A percentile compares a stretch with the other conserved stretches of the same genome.
These are phyloP conservation scores for Mungos mungo DNA, from an alignment of 2,113 vertebrate genomes.

Conservation along the genomic window DNA sequence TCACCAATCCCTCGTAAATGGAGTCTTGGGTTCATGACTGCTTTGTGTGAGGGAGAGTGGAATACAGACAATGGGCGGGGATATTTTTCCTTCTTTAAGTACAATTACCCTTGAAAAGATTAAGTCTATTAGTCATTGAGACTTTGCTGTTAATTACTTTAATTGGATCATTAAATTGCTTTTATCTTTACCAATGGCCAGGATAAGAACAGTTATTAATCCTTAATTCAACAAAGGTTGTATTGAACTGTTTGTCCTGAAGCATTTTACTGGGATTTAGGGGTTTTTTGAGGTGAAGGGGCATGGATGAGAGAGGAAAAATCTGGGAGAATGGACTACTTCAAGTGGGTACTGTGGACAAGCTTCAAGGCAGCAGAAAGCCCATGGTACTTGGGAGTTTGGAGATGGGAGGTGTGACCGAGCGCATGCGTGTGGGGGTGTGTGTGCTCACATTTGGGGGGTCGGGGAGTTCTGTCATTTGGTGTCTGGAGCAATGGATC, in stretches of 20 bases:
- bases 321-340: background rate
- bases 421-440: no score
- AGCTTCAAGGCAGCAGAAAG: background rate
- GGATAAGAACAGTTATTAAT: background rate
- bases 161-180: conserved; percentile 13
- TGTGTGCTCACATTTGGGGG: background rate
- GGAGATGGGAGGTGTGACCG: background rate
- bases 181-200: conserved; percentile 30
- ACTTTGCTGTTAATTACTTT: background rate
- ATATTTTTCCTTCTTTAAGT: background rate
- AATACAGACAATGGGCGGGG: background rate
- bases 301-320: background rate
- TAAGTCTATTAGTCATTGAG: conserved; percentile 16
- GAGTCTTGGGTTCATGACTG: background rate
- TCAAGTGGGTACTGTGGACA: background rate
- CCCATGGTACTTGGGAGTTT: background rate
- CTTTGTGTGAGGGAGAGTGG: background rate
- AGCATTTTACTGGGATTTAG: background rate
- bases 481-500: background rate
- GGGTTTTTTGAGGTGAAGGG: background rate
- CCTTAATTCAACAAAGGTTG: background rate
- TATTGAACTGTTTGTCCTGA: background rate
- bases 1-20: background rate
- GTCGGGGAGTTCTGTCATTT: fast-evolving
- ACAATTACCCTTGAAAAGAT: background rate